Evolutionary conservation across 2,888 invertebrate species (phyloP).

Genomic region (Drosophila mulleri): DNA sequence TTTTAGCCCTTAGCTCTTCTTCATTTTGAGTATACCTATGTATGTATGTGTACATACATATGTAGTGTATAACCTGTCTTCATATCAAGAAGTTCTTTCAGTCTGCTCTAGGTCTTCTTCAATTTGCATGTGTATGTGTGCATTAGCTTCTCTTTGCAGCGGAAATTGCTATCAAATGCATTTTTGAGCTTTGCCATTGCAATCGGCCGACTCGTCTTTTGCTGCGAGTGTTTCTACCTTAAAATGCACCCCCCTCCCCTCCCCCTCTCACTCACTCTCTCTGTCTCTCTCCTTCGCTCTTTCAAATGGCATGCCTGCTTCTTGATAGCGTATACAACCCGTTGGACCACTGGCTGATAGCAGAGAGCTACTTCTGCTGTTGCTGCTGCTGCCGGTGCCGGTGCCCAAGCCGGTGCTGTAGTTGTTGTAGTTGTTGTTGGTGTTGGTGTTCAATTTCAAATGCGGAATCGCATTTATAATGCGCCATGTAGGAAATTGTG

Average conservation of each 20-base stretch:
- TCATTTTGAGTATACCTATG: too few species aligned
- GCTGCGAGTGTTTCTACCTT: conserved; percentile 10
- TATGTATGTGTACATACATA: too few species aligned
- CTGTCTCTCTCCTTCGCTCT: conserved; percentile 24
- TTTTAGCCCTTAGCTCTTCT: too few species aligned
- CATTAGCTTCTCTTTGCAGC: not conserved
- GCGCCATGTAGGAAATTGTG: conserved; percentile 79
- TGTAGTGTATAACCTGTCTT: too few species aligned
- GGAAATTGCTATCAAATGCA: conserved; percentile 74
- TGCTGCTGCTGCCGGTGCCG: conserved; percentile 1
- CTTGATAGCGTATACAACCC: conserved; percentile 53
- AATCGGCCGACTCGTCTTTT: not conserved
- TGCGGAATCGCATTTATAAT: conserved; percentile 70
- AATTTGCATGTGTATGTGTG: too few species aligned
- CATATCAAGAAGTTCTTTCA: too few species aligned
- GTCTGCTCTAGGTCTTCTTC: too few species aligned
- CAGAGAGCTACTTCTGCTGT: conserved; percentile 20
- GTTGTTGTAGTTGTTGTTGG: conserved; percentile 6
- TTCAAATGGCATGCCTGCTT: conserved; percentile 23
- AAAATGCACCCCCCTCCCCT: not conserved
- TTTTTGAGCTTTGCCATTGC: conserved; percentile 27
- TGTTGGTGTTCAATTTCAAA: conserved; percentile 46
- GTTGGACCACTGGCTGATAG: conserved; percentile 47
- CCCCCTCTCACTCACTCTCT: not conserved
- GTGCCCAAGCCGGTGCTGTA: conserved; percentile 7